Conservation (phyloP, 2,888 invertebrate species). For the Gandaritis pyraliata region DNA sequence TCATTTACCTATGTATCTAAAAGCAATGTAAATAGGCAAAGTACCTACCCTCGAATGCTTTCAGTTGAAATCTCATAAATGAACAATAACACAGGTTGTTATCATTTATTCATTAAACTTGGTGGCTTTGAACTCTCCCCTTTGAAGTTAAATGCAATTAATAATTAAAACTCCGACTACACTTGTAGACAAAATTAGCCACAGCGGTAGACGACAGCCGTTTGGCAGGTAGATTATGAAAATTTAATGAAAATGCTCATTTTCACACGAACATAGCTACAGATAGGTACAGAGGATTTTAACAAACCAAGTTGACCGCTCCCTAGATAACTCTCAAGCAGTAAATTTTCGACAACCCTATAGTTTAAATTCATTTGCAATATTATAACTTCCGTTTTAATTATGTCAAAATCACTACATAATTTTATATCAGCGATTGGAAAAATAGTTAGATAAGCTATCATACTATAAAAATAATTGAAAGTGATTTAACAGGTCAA, state of each 20-base stretch:
- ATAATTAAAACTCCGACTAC: conserved; percentile 30
- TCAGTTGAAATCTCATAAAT: conserved; percentile 1
- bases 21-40: no score
- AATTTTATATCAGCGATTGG: no score
- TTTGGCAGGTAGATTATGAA: conserved; percentile 5
- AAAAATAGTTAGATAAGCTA: no score
- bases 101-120: conserved; percentile 38
- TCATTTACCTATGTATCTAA: no score
- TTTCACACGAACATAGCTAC: background rate
- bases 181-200: conserved; percentile 22
- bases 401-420: background rate
- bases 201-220: conserved; percentile 18
- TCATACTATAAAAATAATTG: no score
- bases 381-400: background rate
- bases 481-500: no score
- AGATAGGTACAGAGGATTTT: no score
- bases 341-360: background rate
- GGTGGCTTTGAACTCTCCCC: conserved; percentile 40
- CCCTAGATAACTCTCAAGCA: no score
- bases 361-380: background rate
- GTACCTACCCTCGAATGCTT: no score
- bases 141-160: conserved; percentile 37
- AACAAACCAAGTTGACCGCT: no score
- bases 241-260: background rate
- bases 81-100: conserved; percentile 13